A percentile compares a stretch with the other conserved stretches of the same genome.
These are phyloP conservation scores for Bacillus rossius DNA, from an alignment of 1,140 invertebrate genomes.

Conservation along the genomic window DNA sequence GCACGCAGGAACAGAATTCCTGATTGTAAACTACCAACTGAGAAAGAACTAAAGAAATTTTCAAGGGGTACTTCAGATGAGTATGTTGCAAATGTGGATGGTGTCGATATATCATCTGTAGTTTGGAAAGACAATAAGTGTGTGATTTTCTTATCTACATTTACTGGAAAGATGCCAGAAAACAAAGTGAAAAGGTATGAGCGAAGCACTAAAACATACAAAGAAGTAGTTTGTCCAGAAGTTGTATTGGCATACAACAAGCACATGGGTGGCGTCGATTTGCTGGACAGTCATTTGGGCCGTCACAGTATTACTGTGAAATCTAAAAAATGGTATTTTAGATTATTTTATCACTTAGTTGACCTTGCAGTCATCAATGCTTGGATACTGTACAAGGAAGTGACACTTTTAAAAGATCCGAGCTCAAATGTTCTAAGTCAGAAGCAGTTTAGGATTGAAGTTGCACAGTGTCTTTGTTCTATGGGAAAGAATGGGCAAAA, in stretches of 20 bases:
- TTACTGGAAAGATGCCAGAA: too few relatives aligned
- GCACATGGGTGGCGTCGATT: constrained; percentile 33
- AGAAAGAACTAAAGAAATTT: constrained; percentile 5
- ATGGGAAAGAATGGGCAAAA: neutral
- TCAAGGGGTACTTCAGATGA: neutral
- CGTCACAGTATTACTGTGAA: constrained; percentile 24
- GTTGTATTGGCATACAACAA: neutral
- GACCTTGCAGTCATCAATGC: constrained; percentile 27
- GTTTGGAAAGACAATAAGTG: neutral
- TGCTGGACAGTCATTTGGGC: constrained; percentile 30
- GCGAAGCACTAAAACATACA: neutral
- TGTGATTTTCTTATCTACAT: neutral
- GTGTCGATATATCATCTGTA: neutral
- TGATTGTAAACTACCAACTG: constrained; percentile 1
- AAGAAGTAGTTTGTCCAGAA: neutral
- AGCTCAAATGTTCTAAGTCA: neutral
- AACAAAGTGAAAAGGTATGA: neutral
- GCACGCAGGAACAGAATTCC: constrained; percentile 3
- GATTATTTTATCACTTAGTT: constrained; percentile 29
- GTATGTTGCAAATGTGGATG: neutral
- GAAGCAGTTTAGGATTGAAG: neutral
- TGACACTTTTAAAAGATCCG: neutral
- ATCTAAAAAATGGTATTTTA: constrained; percentile 24
- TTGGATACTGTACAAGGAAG: too few relatives aligned
- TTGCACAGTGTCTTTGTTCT: neutral